A percentile compares a stretch with the other conserved stretches of the same genome.
Evolutionary conservation across 2,797 vertebrate genomes (phyloP).

Genomic region (Circus cinereus): DNA sequence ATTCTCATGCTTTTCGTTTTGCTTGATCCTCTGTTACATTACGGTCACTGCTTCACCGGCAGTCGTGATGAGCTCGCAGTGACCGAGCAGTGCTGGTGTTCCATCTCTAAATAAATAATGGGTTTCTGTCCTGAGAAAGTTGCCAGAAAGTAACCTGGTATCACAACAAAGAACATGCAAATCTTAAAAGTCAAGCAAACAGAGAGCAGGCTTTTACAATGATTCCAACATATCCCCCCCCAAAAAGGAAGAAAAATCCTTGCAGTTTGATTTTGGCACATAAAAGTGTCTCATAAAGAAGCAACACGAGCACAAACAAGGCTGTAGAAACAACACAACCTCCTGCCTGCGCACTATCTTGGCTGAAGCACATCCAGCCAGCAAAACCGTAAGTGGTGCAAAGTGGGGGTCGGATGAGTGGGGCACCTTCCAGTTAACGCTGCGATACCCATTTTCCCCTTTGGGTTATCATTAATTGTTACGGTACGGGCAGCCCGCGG

Average conservation of each 20-base stretch:
- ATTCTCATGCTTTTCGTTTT: not conserved
- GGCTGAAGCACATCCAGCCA: not conserved
- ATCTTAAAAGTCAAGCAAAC: not conserved
- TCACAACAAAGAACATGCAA: not conserved
- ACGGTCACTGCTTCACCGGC: not conserved
- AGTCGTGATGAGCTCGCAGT: fast-evolving
- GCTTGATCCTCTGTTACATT: not conserved
- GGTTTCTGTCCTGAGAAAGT: not conserved
- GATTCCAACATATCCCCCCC: not conserved
- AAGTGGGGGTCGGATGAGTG: not conserved
- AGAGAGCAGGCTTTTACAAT: not conserved
- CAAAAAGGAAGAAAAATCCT: not conserved
- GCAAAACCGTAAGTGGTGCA: not conserved
- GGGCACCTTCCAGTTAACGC: not conserved
- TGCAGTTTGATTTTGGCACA: not conserved
- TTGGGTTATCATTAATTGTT: not conserved
- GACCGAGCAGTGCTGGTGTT: not conserved
- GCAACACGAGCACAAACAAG: not conserved
- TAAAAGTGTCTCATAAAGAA: not conserved
- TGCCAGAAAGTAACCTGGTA: not conserved
- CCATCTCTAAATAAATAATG: constrained; percentile 33
- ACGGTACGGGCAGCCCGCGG: not conserved
- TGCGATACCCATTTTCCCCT: not conserved
- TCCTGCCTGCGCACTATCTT: not conserved
- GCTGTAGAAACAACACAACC: not conserved